These are phyloP conservation scores for Acomys russatus DNA, from an alignment of 2,797 vertebrate genomes.

Conservation along the genomic window DNA sequence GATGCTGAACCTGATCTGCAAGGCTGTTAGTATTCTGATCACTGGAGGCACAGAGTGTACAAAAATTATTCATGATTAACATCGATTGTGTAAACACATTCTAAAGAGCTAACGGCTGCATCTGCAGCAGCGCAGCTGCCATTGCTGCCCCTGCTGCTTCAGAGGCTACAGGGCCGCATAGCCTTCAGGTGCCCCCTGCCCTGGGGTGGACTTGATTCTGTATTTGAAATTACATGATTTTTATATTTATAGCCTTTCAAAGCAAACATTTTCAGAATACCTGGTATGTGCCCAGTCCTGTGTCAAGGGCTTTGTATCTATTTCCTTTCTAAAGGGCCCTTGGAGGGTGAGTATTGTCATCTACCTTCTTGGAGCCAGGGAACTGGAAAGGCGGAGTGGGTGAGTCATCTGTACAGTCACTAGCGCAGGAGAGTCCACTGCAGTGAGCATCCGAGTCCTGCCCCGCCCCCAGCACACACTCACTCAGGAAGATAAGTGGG, in stretches of 20 bases:
- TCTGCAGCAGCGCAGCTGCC: neutral
- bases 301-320: rapidly evolving
- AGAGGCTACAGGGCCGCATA: neutral
- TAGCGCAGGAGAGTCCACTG: neutral
- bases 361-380: neutral
- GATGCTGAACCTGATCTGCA: rapidly evolving
- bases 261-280: neutral
- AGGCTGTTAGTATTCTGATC: neutral
- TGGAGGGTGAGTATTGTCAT: neutral
- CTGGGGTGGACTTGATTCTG: neutral
- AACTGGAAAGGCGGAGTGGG: neutral
- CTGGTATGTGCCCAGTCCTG: neutral
- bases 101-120: neutral
- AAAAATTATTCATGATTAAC: constrained; percentile 56
- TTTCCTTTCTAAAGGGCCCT: neutral
- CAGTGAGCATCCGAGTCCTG: neutral
- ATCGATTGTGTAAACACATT: constrained; percentile 34
- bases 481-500: neutral
- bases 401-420: neutral
- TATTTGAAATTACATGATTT: neutral
- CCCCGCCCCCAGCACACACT: neutral
- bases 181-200: neutral
- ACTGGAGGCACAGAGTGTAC: neutral
- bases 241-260: neutral
- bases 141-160: neutral